Base-by-base conservation (phyloP, 64 coral and sea anemone genomes). In the Actinia equina region DNA sequence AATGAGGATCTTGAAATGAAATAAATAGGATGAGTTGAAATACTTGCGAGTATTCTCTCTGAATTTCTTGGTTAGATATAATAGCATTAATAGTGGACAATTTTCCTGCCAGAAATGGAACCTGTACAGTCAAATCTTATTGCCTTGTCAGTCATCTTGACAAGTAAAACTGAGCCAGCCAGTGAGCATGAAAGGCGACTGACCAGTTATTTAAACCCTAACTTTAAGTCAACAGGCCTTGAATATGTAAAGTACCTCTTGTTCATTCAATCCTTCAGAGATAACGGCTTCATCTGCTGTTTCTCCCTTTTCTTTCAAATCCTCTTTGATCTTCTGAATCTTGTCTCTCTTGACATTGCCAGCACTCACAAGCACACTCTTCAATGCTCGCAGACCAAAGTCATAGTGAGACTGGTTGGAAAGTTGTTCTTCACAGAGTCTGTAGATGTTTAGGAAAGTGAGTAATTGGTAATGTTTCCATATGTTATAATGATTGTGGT, bases 401-500 rank as follows among this genome's bases (percentile, higher is more conserved):
- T 99, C 97, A 82, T 99, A 99, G 86, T 99, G 97, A 30, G 97
- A 99, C 86, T 99, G 97, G 78, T 95, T 99, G 20, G 97, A 99
- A 22, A 99, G 91, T 17, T 99, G 97, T 69, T 99, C 97, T 19
- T 89, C 86, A 77, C 97, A 99, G 59, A 99, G 60, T 82, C 97
- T 99, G 65, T 14, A 54, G 59, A 51, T 49, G 78, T 43, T 84
- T 22, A 80, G 45, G 80, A 27, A 41, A 78, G 3, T 13, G 54
- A 56, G 54, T 56, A 13, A 56, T 56, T 10, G 4, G 5, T 53
- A 53, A 11, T 53, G 52, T 4, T 6, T 53, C 5, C 52, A 53
- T 53, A n/a, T 15, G 13, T 56, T 11, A 56, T 19, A 22, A n/a
- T 65, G 17, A n/a, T 65, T 65, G 17, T 22, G 18, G 3, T 22